Evolutionary conservation across 2,797 vertebrate species (phyloP).

Genomic region (Gouania willdenowi): DNA sequence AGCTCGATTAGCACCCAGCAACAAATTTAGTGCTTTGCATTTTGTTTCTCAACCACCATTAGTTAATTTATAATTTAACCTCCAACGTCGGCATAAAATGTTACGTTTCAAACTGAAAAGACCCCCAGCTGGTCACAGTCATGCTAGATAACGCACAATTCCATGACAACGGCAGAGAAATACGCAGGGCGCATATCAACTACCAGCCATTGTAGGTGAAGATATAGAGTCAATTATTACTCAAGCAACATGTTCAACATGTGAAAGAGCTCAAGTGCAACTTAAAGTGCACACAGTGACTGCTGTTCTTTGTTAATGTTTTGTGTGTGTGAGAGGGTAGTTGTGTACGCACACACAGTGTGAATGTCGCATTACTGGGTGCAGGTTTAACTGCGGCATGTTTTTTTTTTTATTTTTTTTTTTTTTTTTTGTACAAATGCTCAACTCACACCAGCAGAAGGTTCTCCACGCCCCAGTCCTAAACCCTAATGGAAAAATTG

Average conservation of each 20-base stretch:
- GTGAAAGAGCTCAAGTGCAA: constrained; percentile 32
- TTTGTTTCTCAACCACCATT: constrained; percentile 76
- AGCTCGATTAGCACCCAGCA: constrained; percentile 83
- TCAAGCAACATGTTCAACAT: constrained; percentile 33
- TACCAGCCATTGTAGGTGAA: constrained; percentile 16
- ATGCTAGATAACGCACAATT: constrained; percentile 65
- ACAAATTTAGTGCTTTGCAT: constrained; percentile 83
- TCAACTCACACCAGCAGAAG: constrained; percentile 70
- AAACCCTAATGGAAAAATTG: constrained; percentile 52
- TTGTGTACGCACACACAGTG: constrained; percentile 50
- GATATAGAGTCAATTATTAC: constrained; percentile 19
- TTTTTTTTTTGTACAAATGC: no score
- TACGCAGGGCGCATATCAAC: constrained; percentile 54
- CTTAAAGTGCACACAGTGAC: constrained; percentile 48
- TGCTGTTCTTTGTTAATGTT: constrained; percentile 52
- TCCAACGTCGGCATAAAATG: constrained; percentile 54
- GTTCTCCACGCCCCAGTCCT: constrained; percentile 29
- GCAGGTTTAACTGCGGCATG: constrained; percentile 48
- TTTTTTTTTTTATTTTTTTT: constrained; percentile 52
- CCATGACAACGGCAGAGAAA: constrained; percentile 63
- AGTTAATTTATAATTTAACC: constrained; percentile 72
- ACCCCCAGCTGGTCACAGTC: constrained; percentile 69
- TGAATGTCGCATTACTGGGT: constrained; percentile 49
- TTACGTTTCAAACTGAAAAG: constrained; percentile 39
- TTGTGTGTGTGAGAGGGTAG: constrained; percentile 21